Evolutionary conservation across 2,888 invertebrate genomes (phyloP), one percentile per base, ranked within the genome.

Genomic region (Belgica antarctica): DNA sequence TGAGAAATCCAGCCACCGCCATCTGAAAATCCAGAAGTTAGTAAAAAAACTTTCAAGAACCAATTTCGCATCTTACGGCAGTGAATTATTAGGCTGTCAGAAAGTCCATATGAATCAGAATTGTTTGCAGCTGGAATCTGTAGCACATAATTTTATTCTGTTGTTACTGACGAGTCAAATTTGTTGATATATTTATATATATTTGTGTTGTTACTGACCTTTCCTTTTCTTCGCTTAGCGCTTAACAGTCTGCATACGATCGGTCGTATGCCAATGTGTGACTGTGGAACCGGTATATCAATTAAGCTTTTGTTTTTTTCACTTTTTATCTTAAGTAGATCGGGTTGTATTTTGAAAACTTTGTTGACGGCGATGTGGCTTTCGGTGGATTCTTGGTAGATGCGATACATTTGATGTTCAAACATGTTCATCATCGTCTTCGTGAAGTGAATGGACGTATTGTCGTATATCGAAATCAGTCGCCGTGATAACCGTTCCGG

Each of bases 1-100:
- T 97, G 97, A 0, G 98, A 92, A 0, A 98, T 94, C 79, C 97
- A 99, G 0, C 98, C 99, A 1, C 28, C 52, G 5, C 52, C 52
- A n/a, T 52, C 19, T 3, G 52, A n/a, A n/a, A n/a, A n/a, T n/a
- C n/a, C n/a, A n/a, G n/a, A n/a, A n/a, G n/a, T n/a, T n/a, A n/a
- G n/a, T n/a, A n/a, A n/a, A n/a, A n/a, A n/a, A n/a, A n/a, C n/a
- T n/a, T n/a, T n/a, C n/a, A n/a, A n/a, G n/a, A n/a, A n/a, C n/a
- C n/a, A n/a, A n/a, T n/a, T n/a, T n/a, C n/a, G n/a, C n/a, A n/a
- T n/a, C n/a, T n/a, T n/a, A n/a, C n/a, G n/a, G n/a, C n/a, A n/a
- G n/a, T n/a, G n/a, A n/a, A n/a, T n/a, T n/a, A n/a, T n/a, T n/a
- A n/a, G n/a, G n/a, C n/a, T n/a, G n/a, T n/a, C n/a, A n/a, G n/a